These are phyloP conservation scores for Beris morrisii DNA, from an alignment of 2,888 invertebrate species.

Conservation along the genomic window DNA sequence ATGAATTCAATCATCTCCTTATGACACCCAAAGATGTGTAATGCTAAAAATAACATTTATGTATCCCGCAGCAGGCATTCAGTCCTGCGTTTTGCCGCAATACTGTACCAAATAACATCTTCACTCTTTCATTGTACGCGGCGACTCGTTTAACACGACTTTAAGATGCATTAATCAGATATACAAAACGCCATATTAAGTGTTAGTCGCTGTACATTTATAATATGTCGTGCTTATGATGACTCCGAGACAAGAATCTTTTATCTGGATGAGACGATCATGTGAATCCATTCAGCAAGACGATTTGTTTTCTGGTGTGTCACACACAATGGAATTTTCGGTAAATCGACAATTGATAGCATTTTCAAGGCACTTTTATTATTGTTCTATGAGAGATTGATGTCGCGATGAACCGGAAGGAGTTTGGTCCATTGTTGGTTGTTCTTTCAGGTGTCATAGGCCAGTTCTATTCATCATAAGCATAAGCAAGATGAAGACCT, in stretches of 20 bases:
- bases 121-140: background rate
- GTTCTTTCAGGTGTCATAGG: too few relatives aligned
- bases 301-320: slow-evolving; percentile 22
- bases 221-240: slow-evolving; percentile 2
- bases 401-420: slow-evolving; percentile 21
- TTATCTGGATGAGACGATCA: slow-evolving; percentile 9
- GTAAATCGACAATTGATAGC: slow-evolving; percentile 25
- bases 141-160: slow-evolving; percentile 31
- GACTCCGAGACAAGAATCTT: slow-evolving; percentile 1
- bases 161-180: slow-evolving; percentile 37
- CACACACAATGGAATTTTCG: slow-evolving; percentile 21
- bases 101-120: slow-evolving; percentile 3
- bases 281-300: slow-evolving; percentile 14
- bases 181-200: slow-evolving; percentile 19
- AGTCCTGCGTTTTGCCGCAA: slow-evolving; percentile 7
- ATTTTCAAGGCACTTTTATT: background rate
- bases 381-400: slow-evolving; percentile 1
- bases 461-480: too few relatives aligned
- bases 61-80: slow-evolving; percentile 13
- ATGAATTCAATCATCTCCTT: slow-evolving; percentile 43
- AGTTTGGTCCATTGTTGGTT: slow-evolving; percentile 7
- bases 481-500: too few relatives aligned
- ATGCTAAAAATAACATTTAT: slow-evolving; percentile 28
- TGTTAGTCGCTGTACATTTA: slow-evolving; percentile 5
- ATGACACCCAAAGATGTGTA: slow-evolving; percentile 23